Base-by-base conservation (phyloP, 2,113 vertebrate genomes). In the Caranx ignobilis region DNA sequence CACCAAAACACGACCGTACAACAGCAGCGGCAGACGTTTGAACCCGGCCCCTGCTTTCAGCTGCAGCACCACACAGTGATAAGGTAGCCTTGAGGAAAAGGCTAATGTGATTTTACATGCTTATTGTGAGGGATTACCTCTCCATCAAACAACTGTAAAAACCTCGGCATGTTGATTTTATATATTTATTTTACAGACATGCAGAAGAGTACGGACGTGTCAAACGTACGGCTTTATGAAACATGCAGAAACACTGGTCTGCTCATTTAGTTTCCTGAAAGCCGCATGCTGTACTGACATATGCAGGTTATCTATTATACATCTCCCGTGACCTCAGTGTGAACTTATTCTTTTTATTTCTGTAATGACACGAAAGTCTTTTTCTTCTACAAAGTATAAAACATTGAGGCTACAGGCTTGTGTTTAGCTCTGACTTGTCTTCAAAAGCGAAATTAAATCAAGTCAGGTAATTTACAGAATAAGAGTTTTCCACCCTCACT, bases 101-200 rank as follows among this genome's bases (percentile, higher is more conserved):
- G 67, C 41, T 39, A 79, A 75, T 60, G 54, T 10, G 3, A 54
- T 41, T 83, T 67, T 34, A 48, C 61, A 52, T 47, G 19, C 37
- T 79, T 31, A 21, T 63, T 59, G 13, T 77, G 68, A 87, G 56
- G 26, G 43, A 80, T 83, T 71, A 47, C 48, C 39, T 34, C 37
- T 37, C 2, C 15, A 3, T 1, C 26, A 39, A 48, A n/a, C n/a
- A 62, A 47, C 8, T 68, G 47, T 12, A 15, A 61, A 61, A 31
- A 37, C 18, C 4, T 74, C 15, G 67, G 21, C 48, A 69, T 54
- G 47, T 21, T 56, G 18, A 55, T 41, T 41, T 37, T n/a, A n/a
- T 5, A 37, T 37, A 7, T 37, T 37, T 37, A 37, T 41, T 73
- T 31, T 45, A 34, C 2, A 6, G 31, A 55, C 2, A 0, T 45